Conservation (phyloP, 35 echinoderm and acorn worm species). For the Lytechinus variegatus region DNA sequence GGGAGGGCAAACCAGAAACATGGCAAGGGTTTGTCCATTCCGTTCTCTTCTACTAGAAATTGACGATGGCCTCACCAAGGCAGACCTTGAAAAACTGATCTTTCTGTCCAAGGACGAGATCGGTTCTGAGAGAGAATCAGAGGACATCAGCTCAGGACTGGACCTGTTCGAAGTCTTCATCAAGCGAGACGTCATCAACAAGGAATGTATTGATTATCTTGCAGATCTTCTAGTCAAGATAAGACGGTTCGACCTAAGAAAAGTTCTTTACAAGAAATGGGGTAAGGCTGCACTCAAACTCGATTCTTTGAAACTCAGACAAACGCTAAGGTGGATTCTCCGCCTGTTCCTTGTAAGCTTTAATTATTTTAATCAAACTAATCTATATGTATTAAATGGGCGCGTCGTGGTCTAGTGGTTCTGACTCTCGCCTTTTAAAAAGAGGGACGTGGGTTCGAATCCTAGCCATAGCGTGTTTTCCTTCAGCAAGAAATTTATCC, state of each 20-base stretch:
- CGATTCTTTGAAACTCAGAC: too few species aligned
- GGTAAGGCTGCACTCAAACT: neutral
- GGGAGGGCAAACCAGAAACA: too few species aligned
- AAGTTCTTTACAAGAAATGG: neutral
- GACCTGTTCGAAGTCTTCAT: slow-evolving; percentile 18
- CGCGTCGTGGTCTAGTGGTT: too few species aligned
- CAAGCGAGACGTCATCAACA: slow-evolving; percentile 24
- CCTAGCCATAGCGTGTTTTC: too few species aligned
- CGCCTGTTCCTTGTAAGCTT: too few species aligned
- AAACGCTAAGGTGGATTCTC: too few species aligned
- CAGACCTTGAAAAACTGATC: neutral
- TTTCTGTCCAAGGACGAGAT: neutral
- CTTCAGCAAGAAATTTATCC: too few species aligned
- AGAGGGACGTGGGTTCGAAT: too few species aligned
- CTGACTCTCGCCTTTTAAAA: too few species aligned
- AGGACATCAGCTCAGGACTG: neutral
- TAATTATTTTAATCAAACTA: too few species aligned
- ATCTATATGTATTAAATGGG: too few species aligned
- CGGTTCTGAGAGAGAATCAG: neutral
- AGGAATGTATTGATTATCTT: neutral
- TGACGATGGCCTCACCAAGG: neutral
- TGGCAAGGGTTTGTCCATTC: neutral
- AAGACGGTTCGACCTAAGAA: neutral
- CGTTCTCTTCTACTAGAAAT: neutral
- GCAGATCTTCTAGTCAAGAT: neutral